Evolutionary conservation across 2,888 invertebrate genomes (phyloP), one percentile per base, ranked within the genome.

Genomic region (Dryobota labecula): DNA sequence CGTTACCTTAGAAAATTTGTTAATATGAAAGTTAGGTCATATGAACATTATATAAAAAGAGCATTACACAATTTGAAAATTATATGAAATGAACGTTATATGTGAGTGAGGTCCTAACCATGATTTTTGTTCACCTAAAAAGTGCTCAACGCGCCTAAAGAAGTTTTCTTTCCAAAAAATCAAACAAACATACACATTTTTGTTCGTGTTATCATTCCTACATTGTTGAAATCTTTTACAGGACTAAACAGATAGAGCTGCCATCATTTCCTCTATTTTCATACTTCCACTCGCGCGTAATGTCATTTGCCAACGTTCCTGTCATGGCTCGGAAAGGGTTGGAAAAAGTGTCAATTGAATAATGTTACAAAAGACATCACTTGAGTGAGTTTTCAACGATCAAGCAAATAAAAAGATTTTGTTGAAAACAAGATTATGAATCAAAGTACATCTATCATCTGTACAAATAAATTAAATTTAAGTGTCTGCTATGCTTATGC

Each of bases 261-360:
- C 24, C 70, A 24, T 70, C 63, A 64, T 54, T 71, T 81, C 63
- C 66, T 76, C 63, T 56, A 81, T 81, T 76, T 81, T 41, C 82
- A 60, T 76, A 81, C 36, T 76, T 61, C 60, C 82, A 66, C 51
- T 51, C 54, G 66, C 36, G 45, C 41, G 54, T 81, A 81, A 81
- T 71, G 54, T 53, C 49, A 76, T 81, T 81, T 76, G 33, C 49
- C 56, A 60, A 60, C 13, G 53, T 66, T 74, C 64, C 76, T 67
- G 77, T 58, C 45, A 45, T 15, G 36, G 20, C 58, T n/a, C 24
- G n/a, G 36, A 13, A 76, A 76, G 66, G 76, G 81, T 65, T 61
- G 47, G 53, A 1, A 45, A 70, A 76, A 70, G 30, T 81, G 63
- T 53, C 63, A 70, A 70, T 67, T 67, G 82, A 70, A 76, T 76